A percentile compares a stretch with the other conserved stretches of the same genome.
phyloP scores from a whole-genome alignment of 2,113 vertebrate genomes.

The Ceyx melanurus region DNA sequence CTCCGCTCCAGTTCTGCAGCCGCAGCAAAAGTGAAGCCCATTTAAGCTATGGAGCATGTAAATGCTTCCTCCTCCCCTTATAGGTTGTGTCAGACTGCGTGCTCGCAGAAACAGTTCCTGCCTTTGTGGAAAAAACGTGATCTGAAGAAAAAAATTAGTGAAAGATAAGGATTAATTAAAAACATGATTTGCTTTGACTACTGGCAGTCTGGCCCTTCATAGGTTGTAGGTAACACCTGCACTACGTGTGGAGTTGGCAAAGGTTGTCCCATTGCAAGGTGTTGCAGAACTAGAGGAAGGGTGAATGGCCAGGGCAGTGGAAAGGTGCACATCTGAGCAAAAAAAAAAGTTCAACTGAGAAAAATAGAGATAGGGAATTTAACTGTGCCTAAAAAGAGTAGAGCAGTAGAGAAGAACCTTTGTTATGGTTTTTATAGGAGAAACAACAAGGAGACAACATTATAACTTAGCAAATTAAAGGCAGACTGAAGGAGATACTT shows the following conservation, averaged over 20 bases:
- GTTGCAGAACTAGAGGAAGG: neutral
- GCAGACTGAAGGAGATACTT: neutral
- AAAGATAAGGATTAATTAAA: neutral
- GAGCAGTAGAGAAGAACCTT: neutral
- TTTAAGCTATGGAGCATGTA: rapidly evolving
- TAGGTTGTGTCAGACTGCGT: neutral
- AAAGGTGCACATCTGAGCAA: neutral
- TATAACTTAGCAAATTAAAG: neutral
- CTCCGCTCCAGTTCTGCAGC: neutral
- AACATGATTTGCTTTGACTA: neutral
- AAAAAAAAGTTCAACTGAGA: neutral
- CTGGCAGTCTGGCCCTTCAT: neutral
- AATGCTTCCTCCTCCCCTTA: neutral
- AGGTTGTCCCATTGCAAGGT: neutral
- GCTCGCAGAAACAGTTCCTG: neutral
- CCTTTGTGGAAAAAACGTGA: neutral
- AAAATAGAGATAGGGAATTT: neutral
- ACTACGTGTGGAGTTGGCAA: rapidly evolving
- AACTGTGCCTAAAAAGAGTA: neutral
- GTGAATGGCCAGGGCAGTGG: neutral
- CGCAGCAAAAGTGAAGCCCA: neutral
- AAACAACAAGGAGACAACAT: neutral
- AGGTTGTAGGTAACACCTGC: neutral
- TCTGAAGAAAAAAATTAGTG: neutral
- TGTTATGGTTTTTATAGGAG: neutral